Base-by-base conservation (phyloP, 2,888 invertebrate species). In the Ditula angustiorana region DNA sequence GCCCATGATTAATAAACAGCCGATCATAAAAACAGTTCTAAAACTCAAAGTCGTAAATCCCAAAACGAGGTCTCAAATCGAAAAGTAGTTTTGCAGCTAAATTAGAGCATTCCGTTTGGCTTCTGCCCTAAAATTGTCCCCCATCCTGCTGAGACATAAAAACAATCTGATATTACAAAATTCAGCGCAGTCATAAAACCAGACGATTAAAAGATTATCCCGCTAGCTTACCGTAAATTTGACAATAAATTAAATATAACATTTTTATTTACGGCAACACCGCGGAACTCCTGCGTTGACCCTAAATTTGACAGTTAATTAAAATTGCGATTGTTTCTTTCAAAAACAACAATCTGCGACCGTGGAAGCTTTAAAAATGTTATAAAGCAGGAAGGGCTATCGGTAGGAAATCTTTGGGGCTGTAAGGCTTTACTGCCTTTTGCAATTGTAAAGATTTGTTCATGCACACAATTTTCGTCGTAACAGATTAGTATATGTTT, bases 151-250 rank as follows among this genome's bases (percentile, higher is more conserved):
- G 56, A 37, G 37, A 21, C 56, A 56, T 62, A 56, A 62, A 62
- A 35, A 35, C 56, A 37, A 49, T 62, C 41, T 49, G 62, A 56
- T 56, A 56, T 62, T 49, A 41, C 26, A 49, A 50, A 56, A 56
- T 49, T 62, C 37, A 28, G 33, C 19, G 7, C 46, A 46, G 44
- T 63, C 63, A 33, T 58, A 57, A 63, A 62, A 57, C 44, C 19
- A 41, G 23, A 24, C 28, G 41, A 24, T 63, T 57, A 63, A 63
- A 61, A 50, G 44, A 63, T 63, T 44, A 57, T 41, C 41, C 57
- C 8, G 41, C 41, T 23, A 13, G 26, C 26, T 61, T 61, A 55
- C 30, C 46, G 52, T 58, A 58, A 58, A 33, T 63, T 52, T 44
- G 46, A 26, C 44, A 35, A 57, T 58, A 52, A 63, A 44, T 58